Evolutionary conservation across 2,113 vertebrate genomes (phyloP), one percentile per base, ranked within the genome.

Genomic region (Pogonocichla stellata): DNA sequence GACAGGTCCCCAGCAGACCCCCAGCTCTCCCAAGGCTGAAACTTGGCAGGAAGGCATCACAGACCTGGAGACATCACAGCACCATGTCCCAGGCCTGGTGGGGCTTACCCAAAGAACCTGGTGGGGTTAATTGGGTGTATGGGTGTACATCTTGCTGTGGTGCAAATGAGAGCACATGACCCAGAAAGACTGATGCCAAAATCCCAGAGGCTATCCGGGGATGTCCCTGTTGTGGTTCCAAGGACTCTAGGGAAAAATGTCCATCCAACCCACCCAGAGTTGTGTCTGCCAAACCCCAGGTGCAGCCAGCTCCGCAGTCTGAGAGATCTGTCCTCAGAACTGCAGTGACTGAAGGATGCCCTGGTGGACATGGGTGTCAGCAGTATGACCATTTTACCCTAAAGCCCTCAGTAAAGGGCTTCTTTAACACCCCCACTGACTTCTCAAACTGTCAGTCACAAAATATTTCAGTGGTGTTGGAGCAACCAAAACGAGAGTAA

Each of bases 11-110:
- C 72, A 64, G 29, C 8, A 43, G 10, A 17, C 2, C 11, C 12
- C 18, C 42, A 54, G 8, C 22, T n/a, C 26, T 71, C 13, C 56
- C 19, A 22, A 90, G 65, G 48, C 42, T 51, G 3, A 42, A 88
- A 29, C 22, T 80, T 2, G 0, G 33, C 43, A 90, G 70, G 43
- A 78, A 54, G 8, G 22, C 38, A 47, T 7, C 9, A 17, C 19
- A 80, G 6, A 43, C 19, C 42, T 38, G 54, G 47, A 85, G n/a
- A 48, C 16, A 31, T 42, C 2, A 3, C 22, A 80, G 57, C 6
- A 23, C 43, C 1, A 0, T 2, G 0, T 47, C 51, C 36, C 12
- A 50, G 29, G 19, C 38, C 33, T 71, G 11, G 7, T 1, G 1
- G 3, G 2, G 6, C 4, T 56, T 56, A 50, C 14, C 29, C 1